These are phyloP conservation scores for Teleogryllus occipitalis DNA, from an alignment of 1,140 invertebrate genomes.

Conservation along the genomic window DNA sequence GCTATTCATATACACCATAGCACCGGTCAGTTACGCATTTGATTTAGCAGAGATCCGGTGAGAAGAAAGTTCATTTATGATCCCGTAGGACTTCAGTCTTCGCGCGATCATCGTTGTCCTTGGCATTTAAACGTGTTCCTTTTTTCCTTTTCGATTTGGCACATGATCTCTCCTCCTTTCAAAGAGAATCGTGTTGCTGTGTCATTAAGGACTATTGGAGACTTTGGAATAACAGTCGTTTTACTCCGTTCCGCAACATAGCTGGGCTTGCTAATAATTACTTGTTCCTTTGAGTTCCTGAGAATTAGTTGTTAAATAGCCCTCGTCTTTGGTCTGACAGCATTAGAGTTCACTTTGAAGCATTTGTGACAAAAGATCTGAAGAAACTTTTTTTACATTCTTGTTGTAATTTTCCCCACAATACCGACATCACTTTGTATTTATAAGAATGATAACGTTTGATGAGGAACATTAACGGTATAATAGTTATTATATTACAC, in stretches of 20 bases:
- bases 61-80: too few relatives aligned
- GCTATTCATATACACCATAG: too few relatives aligned
- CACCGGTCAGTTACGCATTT: too few relatives aligned
- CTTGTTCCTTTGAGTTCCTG: not conserved
- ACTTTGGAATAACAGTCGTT: not conserved
- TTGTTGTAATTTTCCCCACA: too few relatives aligned
- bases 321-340: not conserved
- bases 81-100: not conserved
- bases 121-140: not conserved
- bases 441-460: too few relatives aligned
- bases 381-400: too few relatives aligned
- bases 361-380: not conserved
- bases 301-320: not conserved
- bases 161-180: not conserved
- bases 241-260: not conserved
- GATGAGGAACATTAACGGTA: too few relatives aligned
- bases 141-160: not conserved
- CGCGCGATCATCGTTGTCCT: not conserved
- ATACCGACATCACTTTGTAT: too few relatives aligned
- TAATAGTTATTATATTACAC: too few relatives aligned
- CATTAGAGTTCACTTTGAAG: not conserved
- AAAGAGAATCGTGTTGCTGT: not conserved
- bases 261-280: not conserved
- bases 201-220: not conserved
- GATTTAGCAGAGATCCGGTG: too few relatives aligned